phyloP scores from a whole-genome alignment of 1,140 invertebrate species.

The Mizuhopecten yessoensis region DNA sequence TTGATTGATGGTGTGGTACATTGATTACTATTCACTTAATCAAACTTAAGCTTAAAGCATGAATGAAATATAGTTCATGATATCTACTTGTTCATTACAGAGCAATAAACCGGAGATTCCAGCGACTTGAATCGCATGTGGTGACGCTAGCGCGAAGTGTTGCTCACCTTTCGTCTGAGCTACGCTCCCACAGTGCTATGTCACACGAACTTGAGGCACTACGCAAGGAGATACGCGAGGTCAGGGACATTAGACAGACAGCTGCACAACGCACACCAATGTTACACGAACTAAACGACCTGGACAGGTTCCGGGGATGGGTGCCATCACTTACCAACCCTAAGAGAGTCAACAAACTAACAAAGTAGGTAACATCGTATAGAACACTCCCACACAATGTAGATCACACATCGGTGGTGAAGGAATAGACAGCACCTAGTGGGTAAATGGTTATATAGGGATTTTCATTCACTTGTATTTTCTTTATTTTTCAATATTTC shows the following conservation, averaged over 20 bases:
- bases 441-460: too few species aligned
- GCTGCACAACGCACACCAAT: conserved; percentile 34
- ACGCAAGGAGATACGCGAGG: conserved; percentile 91
- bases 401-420: not conserved
- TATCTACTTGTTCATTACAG: not conserved
- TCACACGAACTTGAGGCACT: conserved; percentile 95
- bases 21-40: too few species aligned
- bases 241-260: conserved; percentile 85
- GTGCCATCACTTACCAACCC: conserved; percentile 89
- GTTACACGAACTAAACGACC: conserved; percentile 67
- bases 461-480: too few species aligned
- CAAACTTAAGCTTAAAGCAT: not conserved
- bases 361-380: conserved; percentile 82
- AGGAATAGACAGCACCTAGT: too few species aligned
- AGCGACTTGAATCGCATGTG: conserved; percentile 95
- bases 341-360: conserved; percentile 84
- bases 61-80: not conserved
- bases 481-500: too few species aligned
- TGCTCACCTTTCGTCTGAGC: conserved; percentile 96
- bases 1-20: too few species aligned
- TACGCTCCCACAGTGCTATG: conserved; percentile 94
- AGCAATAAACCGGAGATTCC: conserved; percentile 91
- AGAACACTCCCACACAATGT: not conserved
- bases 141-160: conserved; percentile 95
- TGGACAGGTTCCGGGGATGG: conserved; percentile 81